phyloP scores from a whole-genome alignment of 2,113 vertebrate genomes.

The Thalassarche chlororhynchos region DNA sequence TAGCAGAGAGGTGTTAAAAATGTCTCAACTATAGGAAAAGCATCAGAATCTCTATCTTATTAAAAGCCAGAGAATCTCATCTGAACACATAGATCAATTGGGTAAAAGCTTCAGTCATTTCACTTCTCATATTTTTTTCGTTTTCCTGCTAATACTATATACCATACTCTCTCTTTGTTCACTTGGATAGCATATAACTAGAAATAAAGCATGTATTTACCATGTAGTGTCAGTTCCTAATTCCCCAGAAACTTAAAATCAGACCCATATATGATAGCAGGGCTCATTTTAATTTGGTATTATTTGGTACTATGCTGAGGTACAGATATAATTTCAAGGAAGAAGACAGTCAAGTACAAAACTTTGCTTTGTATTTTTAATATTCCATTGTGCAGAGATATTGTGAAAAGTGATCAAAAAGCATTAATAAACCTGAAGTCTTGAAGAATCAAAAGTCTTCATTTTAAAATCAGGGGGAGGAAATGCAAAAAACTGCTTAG shows the following conservation, averaged over 20 bases:
- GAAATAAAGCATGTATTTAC: not conserved
- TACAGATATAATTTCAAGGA: not conserved
- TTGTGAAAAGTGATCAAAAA: not conserved
- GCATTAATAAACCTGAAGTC: not conserved
- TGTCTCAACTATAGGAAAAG: not conserved
- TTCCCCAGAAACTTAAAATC: not conserved
- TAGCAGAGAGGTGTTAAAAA: not conserved
- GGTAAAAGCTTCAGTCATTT: not conserved
- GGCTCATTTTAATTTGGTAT: not conserved
- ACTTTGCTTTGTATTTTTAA: not conserved
- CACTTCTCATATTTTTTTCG: not conserved
- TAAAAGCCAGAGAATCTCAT: not conserved
- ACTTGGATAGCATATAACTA: not conserved
- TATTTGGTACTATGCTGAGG: not conserved
- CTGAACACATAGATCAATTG: not conserved
- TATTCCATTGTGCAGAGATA: not conserved
- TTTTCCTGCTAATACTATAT: not conserved
- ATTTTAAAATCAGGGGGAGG: not conserved
- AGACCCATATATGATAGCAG: not conserved
- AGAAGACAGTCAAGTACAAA: not conserved
- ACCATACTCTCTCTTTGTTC: not conserved
- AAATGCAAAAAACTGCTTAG: not conserved
- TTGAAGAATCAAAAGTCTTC: not conserved
- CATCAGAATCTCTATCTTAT: not conserved
- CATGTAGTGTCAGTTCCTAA: not conserved